Conservation (phyloP, 2,888 invertebrate genomes). For the Eupithecia centaureata region DNA sequence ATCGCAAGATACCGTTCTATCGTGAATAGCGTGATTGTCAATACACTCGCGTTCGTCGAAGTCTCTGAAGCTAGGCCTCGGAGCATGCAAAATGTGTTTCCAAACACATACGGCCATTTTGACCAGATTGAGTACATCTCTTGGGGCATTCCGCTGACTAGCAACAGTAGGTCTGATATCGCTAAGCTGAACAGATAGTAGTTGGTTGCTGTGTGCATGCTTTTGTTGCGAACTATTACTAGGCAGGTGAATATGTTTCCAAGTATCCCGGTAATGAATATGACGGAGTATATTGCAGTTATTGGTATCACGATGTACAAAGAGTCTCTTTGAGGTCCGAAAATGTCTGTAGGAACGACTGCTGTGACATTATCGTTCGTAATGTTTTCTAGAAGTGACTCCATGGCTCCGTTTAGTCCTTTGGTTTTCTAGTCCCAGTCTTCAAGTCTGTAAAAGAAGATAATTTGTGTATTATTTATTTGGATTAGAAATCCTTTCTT, state of each 20-base stretch:
- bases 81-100: slow-evolving; percentile 90
- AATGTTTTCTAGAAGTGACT: slow-evolving; percentile 29
- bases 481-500: not conserved
- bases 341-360: slow-evolving; percentile 64
- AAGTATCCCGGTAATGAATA: slow-evolving; percentile 90
- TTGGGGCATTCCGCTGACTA: slow-evolving; percentile 91
- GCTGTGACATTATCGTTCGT: slow-evolving; percentile 43
- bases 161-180: slow-evolving; percentile 90
- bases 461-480: not conserved
- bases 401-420: slow-evolving; percentile 22
- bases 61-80: slow-evolving; percentile 92
- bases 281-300: slow-evolving; percentile 89
- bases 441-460: slow-evolving; percentile 25
- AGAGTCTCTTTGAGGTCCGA: slow-evolving; percentile 81
- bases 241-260: slow-evolving; percentile 94
- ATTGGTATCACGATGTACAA: slow-evolving; percentile 88
- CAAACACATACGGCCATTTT: slow-evolving; percentile 90
- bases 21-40: slow-evolving; percentile 93
- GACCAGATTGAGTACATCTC: slow-evolving; percentile 92
- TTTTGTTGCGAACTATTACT: slow-evolving; percentile 91
- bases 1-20: slow-evolving; percentile 88
- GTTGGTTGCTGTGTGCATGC: slow-evolving; percentile 92
- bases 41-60: slow-evolving; percentile 89
- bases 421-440: slow-evolving; percentile 16
- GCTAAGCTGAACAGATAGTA: slow-evolving; percentile 94